Base-by-base conservation (phyloP, 1,140 invertebrate genomes). In the Panagrolaimus sp. region DNA sequence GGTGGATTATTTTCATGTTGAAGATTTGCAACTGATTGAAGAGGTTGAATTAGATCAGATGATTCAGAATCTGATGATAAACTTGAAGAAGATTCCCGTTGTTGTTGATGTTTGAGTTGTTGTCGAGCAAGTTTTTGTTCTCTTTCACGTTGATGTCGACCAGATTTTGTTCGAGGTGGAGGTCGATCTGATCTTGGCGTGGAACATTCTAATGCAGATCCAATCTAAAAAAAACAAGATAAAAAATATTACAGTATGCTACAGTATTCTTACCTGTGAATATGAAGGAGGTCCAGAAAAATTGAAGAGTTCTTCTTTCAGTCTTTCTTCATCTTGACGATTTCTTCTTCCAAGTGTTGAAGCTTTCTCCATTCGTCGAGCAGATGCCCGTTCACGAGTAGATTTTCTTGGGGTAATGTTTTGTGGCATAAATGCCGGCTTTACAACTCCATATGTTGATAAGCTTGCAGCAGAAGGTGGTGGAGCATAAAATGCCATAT, bases 381-480 rank as follows among this genome's bases (percentile, higher is more conserved):
- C 21, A 58, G 1, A 4, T 12, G 21, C 52, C 10, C 21, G 52
- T 24, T 58, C 52, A 0, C 52, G 52, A 21, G 52, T 26, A 12
- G 52, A 24, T 26, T 21, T 17, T 52, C 17, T 52, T 52, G 48
- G 21, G 15, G 52, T 38, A 4, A 38, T 38, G 2, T 2, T 38
- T 58, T 58, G 52, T 12, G 64, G 52, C 32, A 70, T 55, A 26
- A 17, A 9, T 17, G 68, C 68, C 14, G 70, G 68, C 68, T 70
- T 70, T 10, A 45, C 68, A 12, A 71, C 55, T 3, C 70, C 70
- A 45, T 71, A 71, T n/a, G 70, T 71, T 17, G 68, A 71, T n/a
- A 71, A 12, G n/a, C 65, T 69, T 14, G 70, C 70, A 9, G 55
- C 68, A 4, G 70, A 71, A 17, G 68, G 68, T n/a, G 70, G 70